phyloP scores from a whole-genome alignment of 2,888 invertebrate species.

The Plemyria rubiginata region DNA sequence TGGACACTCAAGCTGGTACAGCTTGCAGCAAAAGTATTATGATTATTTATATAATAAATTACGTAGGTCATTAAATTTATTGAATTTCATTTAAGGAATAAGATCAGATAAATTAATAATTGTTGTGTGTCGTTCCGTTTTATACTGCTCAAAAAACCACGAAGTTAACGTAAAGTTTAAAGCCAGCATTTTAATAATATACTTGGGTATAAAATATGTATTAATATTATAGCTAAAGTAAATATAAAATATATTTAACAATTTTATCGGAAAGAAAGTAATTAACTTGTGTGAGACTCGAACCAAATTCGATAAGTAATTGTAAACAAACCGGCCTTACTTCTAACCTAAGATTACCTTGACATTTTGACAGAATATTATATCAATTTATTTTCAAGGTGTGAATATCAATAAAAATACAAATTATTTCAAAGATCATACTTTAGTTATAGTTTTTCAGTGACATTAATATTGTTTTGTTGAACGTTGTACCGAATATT shows the following conservation, averaged over 20 bases:
- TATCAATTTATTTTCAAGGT: neutral
- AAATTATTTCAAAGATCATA: no score
- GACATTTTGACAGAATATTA: neutral
- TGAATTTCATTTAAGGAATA: neutral
- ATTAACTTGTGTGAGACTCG: conserved; percentile 35
- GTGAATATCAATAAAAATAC: no score
- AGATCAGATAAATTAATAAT: neutral
- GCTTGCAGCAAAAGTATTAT: neutral
- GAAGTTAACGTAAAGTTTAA: conserved; percentile 9
- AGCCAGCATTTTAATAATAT: conserved; percentile 35
- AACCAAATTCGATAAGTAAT: neutral
- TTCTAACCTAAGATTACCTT: no score
- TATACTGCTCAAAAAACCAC: conserved; percentile 4
- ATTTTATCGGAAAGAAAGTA: conserved; percentile 30
- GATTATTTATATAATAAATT: neutral
- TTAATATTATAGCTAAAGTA: conserved; percentile 11
- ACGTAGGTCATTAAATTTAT: neutral
- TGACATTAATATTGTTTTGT: no score
- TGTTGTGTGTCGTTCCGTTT: neutral
- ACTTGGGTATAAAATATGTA: conserved; percentile 24
- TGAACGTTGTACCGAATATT: no score
- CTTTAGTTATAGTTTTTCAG: no score
- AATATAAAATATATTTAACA: conserved; percentile 1
- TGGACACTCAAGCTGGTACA: neutral
- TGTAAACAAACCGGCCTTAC: neutral